Percentiles rank a stretch among this genome's conserved stretches.
Evolutionary conservation across 2,888 invertebrate species (phyloP).

Genomic region (Aporophyla nigra): DNA sequence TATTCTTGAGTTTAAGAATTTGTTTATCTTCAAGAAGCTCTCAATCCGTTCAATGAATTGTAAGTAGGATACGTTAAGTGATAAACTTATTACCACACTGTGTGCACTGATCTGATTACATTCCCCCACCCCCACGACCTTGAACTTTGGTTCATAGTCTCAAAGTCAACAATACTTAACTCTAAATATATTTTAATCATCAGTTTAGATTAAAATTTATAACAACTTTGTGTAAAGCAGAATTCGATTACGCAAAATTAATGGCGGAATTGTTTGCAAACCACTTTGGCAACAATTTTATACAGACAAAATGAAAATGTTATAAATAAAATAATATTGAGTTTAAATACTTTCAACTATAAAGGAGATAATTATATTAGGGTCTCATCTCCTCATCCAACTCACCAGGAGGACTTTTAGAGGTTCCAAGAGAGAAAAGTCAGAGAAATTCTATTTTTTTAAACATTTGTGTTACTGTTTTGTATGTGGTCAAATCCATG

Average conservation of each 20-base stretch:
- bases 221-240: conserved; percentile 39
- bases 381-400: too few species aligned
- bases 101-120: background rate
- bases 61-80: too few species aligned
- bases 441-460: background rate
- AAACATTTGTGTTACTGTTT: background rate
- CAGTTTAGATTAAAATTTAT: conserved; percentile 45
- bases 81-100: background rate
- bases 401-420: too few species aligned
- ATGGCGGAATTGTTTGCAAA: conserved; percentile 37
- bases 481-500: too few species aligned
- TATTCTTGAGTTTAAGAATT: too few species aligned
- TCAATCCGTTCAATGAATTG: too few species aligned
- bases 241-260: conserved; percentile 49
- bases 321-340: conserved; percentile 14
- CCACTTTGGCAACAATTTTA: conserved; percentile 41
- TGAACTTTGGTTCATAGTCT: background rate
- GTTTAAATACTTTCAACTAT: conserved; percentile 18
- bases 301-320: conserved; percentile 22
- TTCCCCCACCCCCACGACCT: too few species aligned
- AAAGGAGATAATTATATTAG: background rate
- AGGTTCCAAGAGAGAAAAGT: background rate
- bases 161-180: conserved; percentile 3
- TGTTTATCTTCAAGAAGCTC: too few species aligned
- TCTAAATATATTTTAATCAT: conserved; percentile 35